phyloP scores from a whole-genome alignment of 35 echinoderm and acorn worm species.

The Antedon bifida region DNA sequence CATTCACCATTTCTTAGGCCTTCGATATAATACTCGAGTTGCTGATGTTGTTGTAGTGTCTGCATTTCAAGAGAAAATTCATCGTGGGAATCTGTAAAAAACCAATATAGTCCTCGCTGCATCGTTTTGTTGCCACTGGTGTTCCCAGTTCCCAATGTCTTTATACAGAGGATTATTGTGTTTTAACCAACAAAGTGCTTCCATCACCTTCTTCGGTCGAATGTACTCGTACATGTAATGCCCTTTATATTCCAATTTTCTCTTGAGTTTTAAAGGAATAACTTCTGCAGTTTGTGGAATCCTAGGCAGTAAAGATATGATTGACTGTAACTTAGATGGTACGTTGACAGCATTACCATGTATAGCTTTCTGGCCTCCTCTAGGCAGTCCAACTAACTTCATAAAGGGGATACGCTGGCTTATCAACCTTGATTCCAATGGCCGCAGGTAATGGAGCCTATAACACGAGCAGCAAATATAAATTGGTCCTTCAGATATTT shows the following conservation, averaged over 20 bases:
- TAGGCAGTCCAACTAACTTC: conserved; percentile 30
- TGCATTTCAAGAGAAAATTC: no score
- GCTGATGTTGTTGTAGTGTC: no score
- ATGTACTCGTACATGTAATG: conserved; percentile 17
- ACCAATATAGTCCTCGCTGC: no score
- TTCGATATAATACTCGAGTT: no score
- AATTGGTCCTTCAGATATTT: no score
- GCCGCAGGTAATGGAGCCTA: no score
- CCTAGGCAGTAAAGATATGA: conserved; percentile 1
- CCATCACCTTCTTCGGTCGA: conserved; percentile 5
- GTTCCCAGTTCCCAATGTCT: neutral
- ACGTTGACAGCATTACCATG: conserved; percentile 26
- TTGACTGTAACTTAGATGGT: conserved; percentile 7
- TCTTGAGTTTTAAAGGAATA: conserved; percentile 32
- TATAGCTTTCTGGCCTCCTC: conserved; percentile 18
- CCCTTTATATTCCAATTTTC: conserved; percentile 26
- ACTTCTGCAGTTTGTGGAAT: conserved; percentile 4
- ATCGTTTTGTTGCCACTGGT: conserved; percentile 6
- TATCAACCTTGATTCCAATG: conserved; percentile 11
- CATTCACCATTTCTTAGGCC: no score
- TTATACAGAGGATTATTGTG: conserved; percentile 13
- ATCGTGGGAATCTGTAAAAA: no score
- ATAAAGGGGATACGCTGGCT: conserved; percentile 20
- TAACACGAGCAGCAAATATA: no score
- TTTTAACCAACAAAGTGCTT: conserved; percentile 2